A percentile compares a stretch with the other conserved stretches of the same genome.
These are phyloP conservation scores for Oikopleura vanhoeffeni DNA, from an alignment of 23 tunicate genomes.

Conservation along the genomic window DNA sequence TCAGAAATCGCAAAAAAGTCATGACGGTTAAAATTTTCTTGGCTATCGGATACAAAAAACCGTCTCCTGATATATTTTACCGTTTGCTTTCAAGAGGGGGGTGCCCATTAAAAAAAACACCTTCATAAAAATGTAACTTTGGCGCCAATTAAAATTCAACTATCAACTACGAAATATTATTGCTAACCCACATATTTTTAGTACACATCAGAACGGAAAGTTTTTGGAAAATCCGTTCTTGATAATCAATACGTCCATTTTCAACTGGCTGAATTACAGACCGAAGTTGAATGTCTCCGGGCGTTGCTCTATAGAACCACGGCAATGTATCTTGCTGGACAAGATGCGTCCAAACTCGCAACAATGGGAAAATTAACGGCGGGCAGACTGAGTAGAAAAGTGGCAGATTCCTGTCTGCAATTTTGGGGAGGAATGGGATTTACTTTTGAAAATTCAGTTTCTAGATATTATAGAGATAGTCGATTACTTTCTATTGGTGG, in stretches of 20 bases:
- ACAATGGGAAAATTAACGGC: conserved; percentile 75
- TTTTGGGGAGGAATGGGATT: conserved; percentile 98
- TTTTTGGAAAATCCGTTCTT: conserved; percentile 47
- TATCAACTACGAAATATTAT: too few species aligned
- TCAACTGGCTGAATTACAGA: conserved; percentile 62
- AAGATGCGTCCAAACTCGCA: conserved; percentile 64
- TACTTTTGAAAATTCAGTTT: conserved; percentile 29
- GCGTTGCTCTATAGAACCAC: conserved; percentile 47
- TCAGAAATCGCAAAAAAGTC: too few species aligned
- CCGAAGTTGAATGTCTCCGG: conserved; percentile 54
- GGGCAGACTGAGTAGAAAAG: conserved; percentile 46
- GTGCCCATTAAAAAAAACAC: too few species aligned
- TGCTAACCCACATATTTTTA: too few species aligned
- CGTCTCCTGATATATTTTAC: too few species aligned
- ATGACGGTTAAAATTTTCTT: too few species aligned
- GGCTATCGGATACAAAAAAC: too few species aligned
- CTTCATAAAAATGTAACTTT: too few species aligned
- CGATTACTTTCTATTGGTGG: conserved; percentile 95
- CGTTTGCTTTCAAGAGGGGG: too few species aligned
- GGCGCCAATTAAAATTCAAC: too few species aligned
- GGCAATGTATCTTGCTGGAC: conserved; percentile 46
- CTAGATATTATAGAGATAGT: conserved; percentile 58
- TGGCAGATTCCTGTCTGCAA: conserved; percentile 52
- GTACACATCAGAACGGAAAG: conserved; percentile 41
- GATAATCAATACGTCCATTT: too few species aligned